A percentile compares a stretch with the other conserved stretches of the same genome.
phyloP scores from a whole-genome alignment of 92 coral and sea anemone species.

The Pocillopora meandrina region DNA sequence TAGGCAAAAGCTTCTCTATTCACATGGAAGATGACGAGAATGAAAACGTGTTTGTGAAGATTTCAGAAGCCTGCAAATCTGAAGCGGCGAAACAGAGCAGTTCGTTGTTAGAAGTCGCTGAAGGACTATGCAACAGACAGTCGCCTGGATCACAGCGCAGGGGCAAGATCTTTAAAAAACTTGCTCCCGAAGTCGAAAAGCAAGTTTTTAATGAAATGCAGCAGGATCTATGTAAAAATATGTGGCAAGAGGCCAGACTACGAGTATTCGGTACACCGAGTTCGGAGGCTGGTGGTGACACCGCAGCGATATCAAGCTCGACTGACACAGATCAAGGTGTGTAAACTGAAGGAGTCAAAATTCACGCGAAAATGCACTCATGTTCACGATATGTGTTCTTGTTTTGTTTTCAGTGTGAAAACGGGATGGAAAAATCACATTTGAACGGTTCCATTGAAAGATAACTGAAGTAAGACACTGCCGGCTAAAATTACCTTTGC shows the following conservation, averaged over 20 bases:
- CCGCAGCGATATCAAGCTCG: neutral
- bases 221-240: slow-evolving; percentile 67
- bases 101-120: slow-evolving; percentile 61
- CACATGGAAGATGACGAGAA: slow-evolving; percentile 35
- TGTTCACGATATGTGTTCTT: too few relatives aligned
- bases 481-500: neutral
- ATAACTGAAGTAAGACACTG: neutral
- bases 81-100: slow-evolving; percentile 77
- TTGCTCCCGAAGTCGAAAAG: slow-evolving; percentile 79
- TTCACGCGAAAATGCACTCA: neutral
- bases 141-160: slow-evolving; percentile 68
- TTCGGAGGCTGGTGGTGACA: neutral
- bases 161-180: slow-evolving; percentile 76
- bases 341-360: neutral
- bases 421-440: neutral
- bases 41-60: slow-evolving; percentile 43
- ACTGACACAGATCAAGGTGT: neutral
- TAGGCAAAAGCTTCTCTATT: slow-evolving; percentile 29
- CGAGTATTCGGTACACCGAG: slow-evolving; percentile 73
- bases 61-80: slow-evolving; percentile 63
- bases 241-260: slow-evolving; percentile 74
- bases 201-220: slow-evolving; percentile 77
- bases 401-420: neutral
- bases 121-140: slow-evolving; percentile 60
- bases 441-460: neutral